A percentile compares a stretch with the other conserved stretches of the same genome.
Evolutionary conservation across 92 coral and sea anemone species (phyloP).

Genomic region (Phenganax marumi): DNA sequence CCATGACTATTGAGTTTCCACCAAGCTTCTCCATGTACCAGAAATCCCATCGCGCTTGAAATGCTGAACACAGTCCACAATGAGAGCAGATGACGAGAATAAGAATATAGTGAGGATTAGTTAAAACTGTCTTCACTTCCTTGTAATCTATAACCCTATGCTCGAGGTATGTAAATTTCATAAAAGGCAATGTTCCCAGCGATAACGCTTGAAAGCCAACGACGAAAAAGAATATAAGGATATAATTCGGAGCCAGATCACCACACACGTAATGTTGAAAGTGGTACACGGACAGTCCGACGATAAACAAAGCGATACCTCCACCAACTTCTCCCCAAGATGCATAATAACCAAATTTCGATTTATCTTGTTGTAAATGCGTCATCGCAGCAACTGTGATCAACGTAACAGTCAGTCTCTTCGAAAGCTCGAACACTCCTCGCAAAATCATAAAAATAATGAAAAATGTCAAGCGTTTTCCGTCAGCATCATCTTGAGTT

Average conservation of each 20-base stretch:
- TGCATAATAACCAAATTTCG: conserved; percentile 19
- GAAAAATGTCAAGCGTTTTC: neutral
- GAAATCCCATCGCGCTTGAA: conserved; percentile 21
- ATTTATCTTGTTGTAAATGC: neutral
- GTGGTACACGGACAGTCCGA: conserved; percentile 9
- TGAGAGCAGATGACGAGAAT: conserved; percentile 13
- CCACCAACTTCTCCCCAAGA: conserved; percentile 31
- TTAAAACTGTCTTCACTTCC: conserved; percentile 14
- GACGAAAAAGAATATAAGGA: conserved; percentile 2
- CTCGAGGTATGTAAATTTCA: conserved; percentile 16
- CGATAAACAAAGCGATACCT: conserved; percentile 17
- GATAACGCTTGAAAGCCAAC: neutral
- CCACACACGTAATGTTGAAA: neutral
- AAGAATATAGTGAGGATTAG: conserved; percentile 7
- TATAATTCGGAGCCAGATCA: neutral
- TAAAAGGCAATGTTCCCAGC: conserved; percentile 14
- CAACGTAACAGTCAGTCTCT: conserved; percentile 7
- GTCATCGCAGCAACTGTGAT: conserved; percentile 22
- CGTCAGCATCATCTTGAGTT: neutral
- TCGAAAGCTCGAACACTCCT: conserved; percentile 16
- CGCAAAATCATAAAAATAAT: neutral
- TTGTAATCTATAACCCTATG: conserved; percentile 5
- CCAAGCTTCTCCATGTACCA: conserved; percentile 31
- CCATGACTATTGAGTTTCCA: conserved; percentile 18
- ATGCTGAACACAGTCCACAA: conserved; percentile 20